These are phyloP conservation scores for Drosophila teissieri DNA, from an alignment of 1,140 invertebrate genomes.

Conservation along the genomic window DNA sequence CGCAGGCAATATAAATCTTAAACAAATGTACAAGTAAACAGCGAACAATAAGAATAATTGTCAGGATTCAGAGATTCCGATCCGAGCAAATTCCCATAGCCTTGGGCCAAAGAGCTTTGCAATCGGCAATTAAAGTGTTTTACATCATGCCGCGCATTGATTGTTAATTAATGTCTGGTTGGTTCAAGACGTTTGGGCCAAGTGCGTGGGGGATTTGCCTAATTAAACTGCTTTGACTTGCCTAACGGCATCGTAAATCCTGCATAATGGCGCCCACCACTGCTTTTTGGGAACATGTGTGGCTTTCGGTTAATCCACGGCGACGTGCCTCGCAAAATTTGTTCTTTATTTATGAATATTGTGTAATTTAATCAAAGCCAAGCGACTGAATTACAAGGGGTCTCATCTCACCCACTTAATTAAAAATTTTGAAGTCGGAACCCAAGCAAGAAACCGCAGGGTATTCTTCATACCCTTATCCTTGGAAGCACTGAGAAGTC, in stretches of 20 bases:
- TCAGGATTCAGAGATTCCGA: not conserved
- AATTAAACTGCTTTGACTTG: conserved; percentile 69
- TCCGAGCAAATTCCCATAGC: not conserved
- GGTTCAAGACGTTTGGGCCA: conserved; percentile 20
- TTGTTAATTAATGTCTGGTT: conserved; percentile 51
- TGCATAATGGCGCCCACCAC: conserved; percentile 65
- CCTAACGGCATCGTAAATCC: conserved; percentile 73
- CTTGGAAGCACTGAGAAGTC: conserved; percentile 55
- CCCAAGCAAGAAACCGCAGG: conserved; percentile 16
- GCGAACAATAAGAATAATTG: not conserved
- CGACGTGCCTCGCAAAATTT: conserved; percentile 65
- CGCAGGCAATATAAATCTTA: too few species aligned
- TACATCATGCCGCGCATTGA: conserved; percentile 49
- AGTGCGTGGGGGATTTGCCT: conserved; percentile 42
- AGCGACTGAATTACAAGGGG: conserved; percentile 24
- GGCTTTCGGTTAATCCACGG: conserved; percentile 45
- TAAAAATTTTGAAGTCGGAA: conserved; percentile 60
- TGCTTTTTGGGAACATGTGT: conserved; percentile 51
- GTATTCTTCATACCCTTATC: not conserved
- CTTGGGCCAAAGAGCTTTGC: conserved; percentile 30
- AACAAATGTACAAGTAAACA: not conserved
- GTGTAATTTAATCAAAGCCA: conserved; percentile 62
- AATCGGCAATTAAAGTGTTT: conserved; percentile 50
- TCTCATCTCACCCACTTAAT: conserved; percentile 63
- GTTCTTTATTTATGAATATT: conserved; percentile 80